A percentile compares a stretch with the other conserved stretches of the same genome.
phyloP scores from a whole-genome alignment of 2,888 invertebrate genomes.

The Polyploca ridens region DNA sequence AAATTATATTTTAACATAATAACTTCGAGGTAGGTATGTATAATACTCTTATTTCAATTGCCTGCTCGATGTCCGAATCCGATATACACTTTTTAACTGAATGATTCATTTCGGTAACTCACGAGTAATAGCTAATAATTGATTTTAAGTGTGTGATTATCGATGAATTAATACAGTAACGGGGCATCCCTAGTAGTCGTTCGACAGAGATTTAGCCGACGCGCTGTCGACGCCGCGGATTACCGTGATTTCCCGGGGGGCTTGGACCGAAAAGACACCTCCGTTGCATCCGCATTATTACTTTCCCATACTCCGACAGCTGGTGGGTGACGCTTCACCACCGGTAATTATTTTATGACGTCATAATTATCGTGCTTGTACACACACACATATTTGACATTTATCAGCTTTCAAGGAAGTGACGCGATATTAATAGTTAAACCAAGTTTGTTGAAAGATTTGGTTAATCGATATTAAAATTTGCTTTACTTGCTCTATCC shows the following conservation, averaged over 20 bases:
- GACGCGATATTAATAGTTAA: no score
- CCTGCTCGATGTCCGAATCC: no score
- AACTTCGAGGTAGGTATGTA: no score
- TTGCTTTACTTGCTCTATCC: no score
- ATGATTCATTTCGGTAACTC: no score
- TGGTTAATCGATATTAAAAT: no score
- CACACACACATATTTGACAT: neutral
- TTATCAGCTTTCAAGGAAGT: neutral
- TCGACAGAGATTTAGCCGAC: conserved; percentile 74
- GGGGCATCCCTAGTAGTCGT: conserved; percentile 51
- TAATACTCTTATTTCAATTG: no score
- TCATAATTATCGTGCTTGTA: conserved; percentile 46
- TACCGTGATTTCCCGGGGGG: conserved; percentile 83
- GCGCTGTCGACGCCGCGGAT: conserved; percentile 75
- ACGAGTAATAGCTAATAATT: neutral
- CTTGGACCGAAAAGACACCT: conserved; percentile 81
- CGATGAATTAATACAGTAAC: neutral
- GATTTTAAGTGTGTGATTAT: neutral
- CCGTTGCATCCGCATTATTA: conserved; percentile 77
- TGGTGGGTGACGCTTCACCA: conserved; percentile 47
- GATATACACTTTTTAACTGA: no score
- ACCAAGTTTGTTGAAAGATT: no score
- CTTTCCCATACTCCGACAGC: conserved; percentile 75
- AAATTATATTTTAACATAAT: no score
- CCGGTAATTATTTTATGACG: conserved; percentile 70